Evolutionary conservation across 1,140 invertebrate species (phyloP), one percentile per base, ranked within the genome.

Genomic region (Drosophila persimilis): DNA sequence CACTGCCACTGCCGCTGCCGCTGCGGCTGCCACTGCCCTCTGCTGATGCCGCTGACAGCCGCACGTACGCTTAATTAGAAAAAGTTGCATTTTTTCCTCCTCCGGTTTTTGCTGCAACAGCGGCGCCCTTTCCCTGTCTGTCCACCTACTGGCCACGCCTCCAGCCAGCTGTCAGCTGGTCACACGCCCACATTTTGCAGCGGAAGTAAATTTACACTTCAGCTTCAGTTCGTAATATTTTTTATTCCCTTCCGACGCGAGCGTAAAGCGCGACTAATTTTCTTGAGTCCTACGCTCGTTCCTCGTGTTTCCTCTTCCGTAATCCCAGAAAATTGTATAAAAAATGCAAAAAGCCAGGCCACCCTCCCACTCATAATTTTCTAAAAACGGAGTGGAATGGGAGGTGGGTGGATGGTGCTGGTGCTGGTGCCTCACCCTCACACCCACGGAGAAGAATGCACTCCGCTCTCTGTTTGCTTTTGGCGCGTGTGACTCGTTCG

Each of bases 21-120:
- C n/a, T n/a, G n/a, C n/a, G n/a, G n/a, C n/a, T n/a, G 52, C 57
- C 45, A 62, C 69, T 57, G 58, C 47, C 35, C 74, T 65, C 48
- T 76, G 66, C 73, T 83, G 74, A 76, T 72, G 83, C 67, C 64
- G 78, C 77, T 88, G 83, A 88, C 83, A 88, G 83, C 62, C 54
- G 71, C 84, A 88, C 83, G 83, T 88, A 83, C 83, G 83, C 78
- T 88, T 88, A 88, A 88, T 88, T 88, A 88, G 83, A 88, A 88
- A 88, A 88, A 81, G 77, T 72, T 88, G 73, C 65, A 69, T 17
- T 57, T 47, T 39, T 13, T 39, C 13, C 15, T 17, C 45, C 31
- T 8, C 35, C 47, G 35, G 26, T 9, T 53, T 39, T 22, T 22
- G 41, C 31, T 39, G 9, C 11, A 9, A 3, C 8, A 31, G 29